Evolutionary conservation across 2,113 vertebrate species (phyloP).

Genomic region (Catharus fuscescens): DNA sequence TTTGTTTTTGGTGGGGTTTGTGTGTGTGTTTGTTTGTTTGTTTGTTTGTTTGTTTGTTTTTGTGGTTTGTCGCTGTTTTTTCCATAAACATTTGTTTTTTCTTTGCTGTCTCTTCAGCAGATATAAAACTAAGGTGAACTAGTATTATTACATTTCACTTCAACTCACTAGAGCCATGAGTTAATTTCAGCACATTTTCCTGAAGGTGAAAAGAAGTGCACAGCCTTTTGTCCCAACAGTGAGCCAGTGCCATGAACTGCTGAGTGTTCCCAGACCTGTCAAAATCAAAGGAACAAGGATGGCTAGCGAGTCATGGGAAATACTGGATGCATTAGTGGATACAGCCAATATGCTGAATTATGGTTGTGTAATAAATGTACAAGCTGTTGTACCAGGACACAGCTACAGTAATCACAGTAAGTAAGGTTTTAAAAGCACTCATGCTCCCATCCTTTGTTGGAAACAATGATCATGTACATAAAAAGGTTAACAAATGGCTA

Average conservation of each 20-base stretch:
- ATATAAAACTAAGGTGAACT: not conserved
- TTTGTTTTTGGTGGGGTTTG: not conserved
- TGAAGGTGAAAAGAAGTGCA: slow-evolving; percentile 46
- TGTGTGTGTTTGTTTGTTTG: not conserved
- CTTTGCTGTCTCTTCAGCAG: not conserved
- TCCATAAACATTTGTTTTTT: not conserved
- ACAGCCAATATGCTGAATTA: slow-evolving; percentile 25
- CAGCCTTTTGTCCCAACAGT: slow-evolving; percentile 34
- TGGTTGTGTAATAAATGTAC: not conserved
- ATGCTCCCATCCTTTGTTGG: not conserved
- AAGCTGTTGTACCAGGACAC: not conserved
- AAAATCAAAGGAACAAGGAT: slow-evolving; percentile 31
- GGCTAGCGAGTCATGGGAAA: not conserved
- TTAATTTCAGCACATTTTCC: slow-evolving; percentile 42
- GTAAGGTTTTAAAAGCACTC: slow-evolving; percentile 37
- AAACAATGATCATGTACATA: not conserved
- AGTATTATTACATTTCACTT: slow-evolving; percentile 19
- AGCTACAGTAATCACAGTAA: not conserved
- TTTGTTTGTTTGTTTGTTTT: not conserved
- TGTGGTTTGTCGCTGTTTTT: not conserved
- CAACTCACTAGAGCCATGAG: slow-evolving; percentile 45
- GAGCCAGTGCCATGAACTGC: not conserved
- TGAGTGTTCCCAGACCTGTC: slow-evolving; percentile 43
- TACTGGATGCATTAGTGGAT: not conserved
- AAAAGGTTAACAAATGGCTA: slow-evolving; percentile 14